Base-by-base conservation (phyloP, 1,140 invertebrate genomes). In the Halesus radiatus region DNA sequence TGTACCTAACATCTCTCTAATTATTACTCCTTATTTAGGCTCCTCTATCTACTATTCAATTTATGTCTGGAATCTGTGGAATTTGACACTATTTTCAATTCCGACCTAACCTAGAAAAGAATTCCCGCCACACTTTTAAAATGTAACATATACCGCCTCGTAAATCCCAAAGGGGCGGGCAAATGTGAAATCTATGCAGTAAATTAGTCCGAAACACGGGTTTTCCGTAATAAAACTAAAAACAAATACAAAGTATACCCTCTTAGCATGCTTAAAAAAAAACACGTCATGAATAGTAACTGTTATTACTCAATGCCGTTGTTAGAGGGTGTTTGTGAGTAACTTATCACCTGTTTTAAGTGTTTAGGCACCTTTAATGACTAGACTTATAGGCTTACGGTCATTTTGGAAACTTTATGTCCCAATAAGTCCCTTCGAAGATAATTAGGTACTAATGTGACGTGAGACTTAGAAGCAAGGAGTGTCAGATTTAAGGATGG, bases 141-240 rank as follows among this genome's bases (percentile, higher is more conserved):
- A 60, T 22, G 56, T 23, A 60, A 60, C 54, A 56, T 23, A 22
- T 64, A 29, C 20, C 50, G n/a, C 22, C 23, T 56, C 45, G 53
- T 74, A 74, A 74, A 74, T 74, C 32, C 56, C 20, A 37, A 76
- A 22, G 18, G 45, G 54, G 73, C 73, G 45, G 73, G 54, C 7
- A 58, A 32, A 45, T 45, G 37, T 45, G 37, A 45, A 45, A 76
- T 60, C 29, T 58, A 62, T 60, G 73, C 45, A 37, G 22, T 76
- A 76, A 76, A 76, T 76, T 74, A 53, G 23, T 74, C 22, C 22
- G 23, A 23, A 74, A 74, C 56, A 60, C 32, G 56, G 72, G 16
- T 56, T 76, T 76, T 70, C n/a, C 18, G 73, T 76, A 60, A 76
- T 62, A 76, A 76, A 74, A 54, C 13, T 23, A 56, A 54, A 74